A percentile compares a stretch with the other conserved stretches of the same genome.
phyloP scores from a whole-genome alignment of 2,797 vertebrate genomes.

The Lemur catta region DNA sequence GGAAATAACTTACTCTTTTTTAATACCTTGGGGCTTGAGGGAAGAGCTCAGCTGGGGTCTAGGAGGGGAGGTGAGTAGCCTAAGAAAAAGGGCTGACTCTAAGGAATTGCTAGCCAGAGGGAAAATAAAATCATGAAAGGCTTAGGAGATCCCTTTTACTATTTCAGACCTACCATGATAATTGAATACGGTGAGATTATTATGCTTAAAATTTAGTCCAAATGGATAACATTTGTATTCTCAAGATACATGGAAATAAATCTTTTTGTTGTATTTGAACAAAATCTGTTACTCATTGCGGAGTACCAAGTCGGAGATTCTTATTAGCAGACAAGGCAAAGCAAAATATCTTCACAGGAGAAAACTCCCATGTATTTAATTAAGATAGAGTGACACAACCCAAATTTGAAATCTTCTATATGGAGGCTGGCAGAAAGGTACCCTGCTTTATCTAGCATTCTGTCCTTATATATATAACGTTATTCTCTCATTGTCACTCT shows the following conservation, averaged over 20 bases:
- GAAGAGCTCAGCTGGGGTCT: neutral
- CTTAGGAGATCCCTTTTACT: neutral
- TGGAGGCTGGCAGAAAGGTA: neutral
- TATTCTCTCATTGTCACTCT: neutral
- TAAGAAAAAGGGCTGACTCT: neutral
- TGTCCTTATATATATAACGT: neutral
- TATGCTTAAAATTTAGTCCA: neutral
- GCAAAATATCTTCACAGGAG: neutral
- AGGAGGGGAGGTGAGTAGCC: neutral
- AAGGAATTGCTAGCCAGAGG: neutral
- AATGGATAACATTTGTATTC: neutral
- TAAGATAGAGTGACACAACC: neutral
- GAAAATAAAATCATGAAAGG: neutral
- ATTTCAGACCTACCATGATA: neutral
- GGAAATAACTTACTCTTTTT: neutral
- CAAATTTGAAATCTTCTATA: neutral
- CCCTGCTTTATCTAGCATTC: neutral
- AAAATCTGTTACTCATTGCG: neutral
- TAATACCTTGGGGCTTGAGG: too few relatives aligned
- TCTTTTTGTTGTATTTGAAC: neutral
- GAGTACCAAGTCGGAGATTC: neutral
- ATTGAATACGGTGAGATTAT: neutral
- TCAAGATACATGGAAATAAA: neutral
- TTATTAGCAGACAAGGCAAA: neutral
- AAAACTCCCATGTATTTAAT: neutral